phyloP scores from a whole-genome alignment of 2,797 vertebrate genomes.

The Thripadectes ignobilis region DNA sequence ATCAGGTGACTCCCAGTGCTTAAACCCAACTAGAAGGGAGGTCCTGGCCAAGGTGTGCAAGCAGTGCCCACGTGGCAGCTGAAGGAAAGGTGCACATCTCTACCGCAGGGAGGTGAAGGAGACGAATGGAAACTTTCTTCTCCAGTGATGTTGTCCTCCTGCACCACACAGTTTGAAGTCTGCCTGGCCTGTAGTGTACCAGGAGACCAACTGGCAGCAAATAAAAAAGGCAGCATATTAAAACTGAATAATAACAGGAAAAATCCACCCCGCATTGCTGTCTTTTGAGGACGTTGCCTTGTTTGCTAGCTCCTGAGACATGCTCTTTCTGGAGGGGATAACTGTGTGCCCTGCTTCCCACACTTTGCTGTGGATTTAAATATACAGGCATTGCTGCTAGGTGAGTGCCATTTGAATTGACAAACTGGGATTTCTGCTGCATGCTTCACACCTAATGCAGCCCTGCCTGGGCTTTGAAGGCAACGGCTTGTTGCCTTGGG shows the following conservation, averaged over 20 bases:
- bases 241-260: neutral
- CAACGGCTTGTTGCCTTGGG: slow-evolving; percentile 73
- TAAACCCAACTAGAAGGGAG: rapidly evolving
- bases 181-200: neutral
- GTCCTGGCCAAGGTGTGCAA: neutral
- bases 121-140: rapidly evolving
- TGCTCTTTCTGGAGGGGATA: slow-evolving; percentile 9
- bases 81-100: neutral
- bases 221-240: neutral
- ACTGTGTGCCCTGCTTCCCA: neutral
- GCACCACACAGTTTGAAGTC: neutral
- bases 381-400: slow-evolving; percentile 41
- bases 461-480: slow-evolving; percentile 69
- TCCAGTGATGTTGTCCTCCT: neutral
- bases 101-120: neutral
- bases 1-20: neutral
- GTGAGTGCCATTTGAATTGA: slow-evolving; percentile 70
- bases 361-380: slow-evolving; percentile 28
- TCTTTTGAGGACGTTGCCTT: neutral
- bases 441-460: neutral
- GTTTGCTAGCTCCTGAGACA: neutral
- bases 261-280: neutral
- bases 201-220: neutral
- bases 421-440: slow-evolving; percentile 70
- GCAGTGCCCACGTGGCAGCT: neutral